These are phyloP conservation scores for Ammodytes dubius DNA, from an alignment of 2,113 vertebrate species.

Conservation along the genomic window DNA sequence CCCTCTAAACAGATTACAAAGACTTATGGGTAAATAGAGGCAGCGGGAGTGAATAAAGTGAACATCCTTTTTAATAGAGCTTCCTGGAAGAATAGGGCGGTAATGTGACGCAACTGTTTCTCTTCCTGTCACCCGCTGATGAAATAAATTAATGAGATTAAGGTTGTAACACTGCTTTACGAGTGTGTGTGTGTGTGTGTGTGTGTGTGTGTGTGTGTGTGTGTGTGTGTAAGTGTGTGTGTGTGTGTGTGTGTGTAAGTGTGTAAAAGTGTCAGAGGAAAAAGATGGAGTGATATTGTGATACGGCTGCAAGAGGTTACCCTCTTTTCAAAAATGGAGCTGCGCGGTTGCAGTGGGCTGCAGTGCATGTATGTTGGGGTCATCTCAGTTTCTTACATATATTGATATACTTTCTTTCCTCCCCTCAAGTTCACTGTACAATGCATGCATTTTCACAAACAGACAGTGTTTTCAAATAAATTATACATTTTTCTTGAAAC, in stretches of 20 bases:
- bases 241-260: constrained; percentile 46
- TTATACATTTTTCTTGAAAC: too few species aligned
- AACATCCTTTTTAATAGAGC: constrained; percentile 71
- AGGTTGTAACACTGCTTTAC: constrained; percentile 55
- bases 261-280: constrained; percentile 43
- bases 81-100: constrained; percentile 74
- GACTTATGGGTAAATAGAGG: constrained; percentile 79
- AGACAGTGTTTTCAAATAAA: neutral
- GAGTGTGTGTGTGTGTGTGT: constrained; percentile 28
- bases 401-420: neutral
- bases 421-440: neutral
- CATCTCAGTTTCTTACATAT: constrained; percentile 8
- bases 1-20: constrained; percentile 81
- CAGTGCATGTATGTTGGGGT: constrained; percentile 13
- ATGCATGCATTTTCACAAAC: too few species aligned
- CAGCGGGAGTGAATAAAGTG: constrained; percentile 58
- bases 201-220: constrained; percentile 49
- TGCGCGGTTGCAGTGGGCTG: constrained; percentile 21
- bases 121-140: constrained; percentile 74
- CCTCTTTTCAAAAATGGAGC: constrained; percentile 43
- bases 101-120: constrained; percentile 72
- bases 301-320: constrained; percentile 31
- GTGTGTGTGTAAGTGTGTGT: constrained; percentile 28
- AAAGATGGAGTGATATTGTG: constrained; percentile 43
- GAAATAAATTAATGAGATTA: constrained; percentile 81